phyloP scores from a whole-genome alignment of 2,888 invertebrate genomes.

The Mechanitis mazaeus region DNA sequence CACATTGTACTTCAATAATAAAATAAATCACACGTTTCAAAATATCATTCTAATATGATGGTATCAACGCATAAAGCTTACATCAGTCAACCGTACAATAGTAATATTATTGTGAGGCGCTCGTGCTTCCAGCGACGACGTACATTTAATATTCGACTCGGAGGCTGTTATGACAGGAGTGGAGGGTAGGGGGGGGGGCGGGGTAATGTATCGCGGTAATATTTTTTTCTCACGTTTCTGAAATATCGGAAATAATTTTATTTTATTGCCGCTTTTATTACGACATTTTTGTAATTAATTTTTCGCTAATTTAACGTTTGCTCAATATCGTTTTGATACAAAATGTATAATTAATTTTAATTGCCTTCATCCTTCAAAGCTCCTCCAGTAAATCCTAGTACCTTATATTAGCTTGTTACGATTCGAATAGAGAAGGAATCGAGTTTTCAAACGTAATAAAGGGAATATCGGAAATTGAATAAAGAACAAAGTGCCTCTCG shows the following conservation, averaged over 20 bases:
- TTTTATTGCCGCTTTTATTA: constrained; percentile 31
- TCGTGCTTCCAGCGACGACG: constrained; percentile 52
- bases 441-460: constrained; percentile 50
- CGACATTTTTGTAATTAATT: too few species aligned
- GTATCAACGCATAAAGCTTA: neutral
- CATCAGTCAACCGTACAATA: constrained; percentile 15
- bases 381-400: neutral
- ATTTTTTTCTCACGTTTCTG: constrained; percentile 41
- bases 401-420: constrained; percentile 4
- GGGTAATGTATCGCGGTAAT: constrained; percentile 37
- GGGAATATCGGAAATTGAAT: constrained; percentile 73
- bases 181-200: constrained; percentile 25
- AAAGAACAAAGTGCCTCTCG: constrained; percentile 75
- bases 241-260: constrained; percentile 59
- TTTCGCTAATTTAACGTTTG: too few species aligned
- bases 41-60: too few species aligned
- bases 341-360: too few species aligned
- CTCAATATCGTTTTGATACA: too few species aligned
- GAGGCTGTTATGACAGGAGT: constrained; percentile 47
- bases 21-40: too few species aligned
- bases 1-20: too few species aligned
- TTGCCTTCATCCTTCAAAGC: neutral
- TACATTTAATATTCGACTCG: constrained; percentile 67
- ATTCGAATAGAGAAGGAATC: constrained; percentile 35
- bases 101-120: constrained; percentile 57